Conservation (phyloP, 2,888 invertebrate species). For the Tachina fera region DNA sequence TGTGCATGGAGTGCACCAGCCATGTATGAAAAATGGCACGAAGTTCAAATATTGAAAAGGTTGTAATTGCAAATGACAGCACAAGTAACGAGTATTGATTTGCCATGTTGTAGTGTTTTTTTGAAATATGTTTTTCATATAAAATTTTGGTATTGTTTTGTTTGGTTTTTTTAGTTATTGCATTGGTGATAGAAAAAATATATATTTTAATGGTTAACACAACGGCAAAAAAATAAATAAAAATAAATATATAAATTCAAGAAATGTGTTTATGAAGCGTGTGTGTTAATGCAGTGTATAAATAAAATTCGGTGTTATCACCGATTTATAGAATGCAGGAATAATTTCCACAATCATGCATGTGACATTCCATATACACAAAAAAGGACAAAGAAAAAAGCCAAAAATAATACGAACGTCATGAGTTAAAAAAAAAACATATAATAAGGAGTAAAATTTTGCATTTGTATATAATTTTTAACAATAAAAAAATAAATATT, state of each 20-base stretch:
- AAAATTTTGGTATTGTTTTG: conserved; percentile 1
- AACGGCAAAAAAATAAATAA: conserved; percentile 3
- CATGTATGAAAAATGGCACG: conserved; percentile 60
- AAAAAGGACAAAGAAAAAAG: neutral
- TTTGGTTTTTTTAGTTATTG: conserved; percentile 22
- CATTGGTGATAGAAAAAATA: conserved; percentile 44
- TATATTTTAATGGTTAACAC: conserved; percentile 33
- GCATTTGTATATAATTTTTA: conserved; percentile 79
- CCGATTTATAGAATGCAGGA: neutral
- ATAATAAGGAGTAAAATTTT: conserved; percentile 55
- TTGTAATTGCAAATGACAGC: conserved; percentile 80
- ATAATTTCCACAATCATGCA: conserved; percentile 4
- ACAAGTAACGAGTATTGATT: conserved; percentile 78
- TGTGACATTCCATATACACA: neutral
- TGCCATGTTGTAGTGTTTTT: conserved; percentile 63
- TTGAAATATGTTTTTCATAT: neutral
- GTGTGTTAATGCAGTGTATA: conserved; percentile 10
- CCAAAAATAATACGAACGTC: neutral
- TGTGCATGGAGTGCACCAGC: neutral
- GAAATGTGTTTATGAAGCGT: neutral
- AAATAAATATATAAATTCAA: neutral
- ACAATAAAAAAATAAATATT: neutral
- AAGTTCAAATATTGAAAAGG: conserved; percentile 79
- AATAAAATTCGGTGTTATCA: neutral
- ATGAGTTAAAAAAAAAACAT: no score